These are phyloP conservation scores for Amblyteles armatorius DNA, from an alignment of 2,888 invertebrate genomes.

Conservation along the genomic window DNA sequence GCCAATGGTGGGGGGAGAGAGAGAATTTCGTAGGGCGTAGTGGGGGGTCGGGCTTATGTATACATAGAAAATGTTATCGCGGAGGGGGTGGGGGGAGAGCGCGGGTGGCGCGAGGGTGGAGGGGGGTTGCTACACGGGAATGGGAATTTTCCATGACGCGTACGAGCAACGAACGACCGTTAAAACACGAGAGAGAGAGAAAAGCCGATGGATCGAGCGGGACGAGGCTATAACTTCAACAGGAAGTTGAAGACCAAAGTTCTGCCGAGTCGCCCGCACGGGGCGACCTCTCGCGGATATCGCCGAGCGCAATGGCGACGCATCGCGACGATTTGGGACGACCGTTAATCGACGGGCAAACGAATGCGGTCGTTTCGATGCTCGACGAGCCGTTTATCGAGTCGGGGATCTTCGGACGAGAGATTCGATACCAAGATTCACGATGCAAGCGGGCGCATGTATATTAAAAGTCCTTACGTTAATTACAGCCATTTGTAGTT, in stretches of 20 bases:
- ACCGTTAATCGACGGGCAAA: constrained; percentile 8
- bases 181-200: constrained; percentile 43
- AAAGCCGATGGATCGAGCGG: constrained; percentile 16
- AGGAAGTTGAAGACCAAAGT: constrained; percentile 59
- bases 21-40: constrained; percentile 68
- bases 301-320: constrained; percentile 19
- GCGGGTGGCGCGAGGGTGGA: constrained; percentile 48
- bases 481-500: constrained; percentile 16
- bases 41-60: constrained; percentile 76
- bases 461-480: constrained; percentile 6
- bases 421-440: not conserved
- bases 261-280: constrained; percentile 26
- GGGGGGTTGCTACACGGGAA: constrained; percentile 73
- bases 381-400: not conserved
- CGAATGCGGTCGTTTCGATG: not conserved
- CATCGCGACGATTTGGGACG: constrained; percentile 4
- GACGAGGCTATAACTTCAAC: constrained; percentile 46
- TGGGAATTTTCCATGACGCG: constrained; percentile 83
- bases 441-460: not conserved
- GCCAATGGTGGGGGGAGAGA: constrained; percentile 75
- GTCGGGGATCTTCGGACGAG: not conserved
- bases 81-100: constrained; percentile 66
- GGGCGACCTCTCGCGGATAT: constrained; percentile 60
- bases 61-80: constrained; percentile 56
- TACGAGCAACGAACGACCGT: constrained; percentile 62